These are phyloP conservation scores for Glossophaga mutica DNA, from an alignment of 2,797 vertebrate genomes.

Conservation along the genomic window DNA sequence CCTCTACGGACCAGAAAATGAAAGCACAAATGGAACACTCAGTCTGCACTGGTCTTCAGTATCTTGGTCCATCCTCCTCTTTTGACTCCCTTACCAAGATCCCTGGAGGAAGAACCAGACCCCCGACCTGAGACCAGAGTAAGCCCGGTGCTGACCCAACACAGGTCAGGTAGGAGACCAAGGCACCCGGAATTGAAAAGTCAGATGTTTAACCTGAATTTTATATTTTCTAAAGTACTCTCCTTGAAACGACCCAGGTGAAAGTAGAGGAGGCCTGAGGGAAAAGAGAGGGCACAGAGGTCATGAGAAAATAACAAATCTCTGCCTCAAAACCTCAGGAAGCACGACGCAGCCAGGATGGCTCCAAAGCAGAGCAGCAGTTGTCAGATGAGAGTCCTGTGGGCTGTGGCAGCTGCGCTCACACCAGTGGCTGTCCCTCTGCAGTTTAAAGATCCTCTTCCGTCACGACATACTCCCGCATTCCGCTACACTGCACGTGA, in stretches of 20 bases:
- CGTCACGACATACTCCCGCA: neutral
- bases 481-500: too few relatives aligned
- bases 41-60: too few relatives aligned
- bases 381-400: too few relatives aligned
- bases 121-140: rapidly evolving
- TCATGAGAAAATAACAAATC: neutral
- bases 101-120: neutral
- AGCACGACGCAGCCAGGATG: rapidly evolving
- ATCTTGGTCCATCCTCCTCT: too few relatives aligned
- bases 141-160: rapidly evolving
- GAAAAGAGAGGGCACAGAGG: neutral
- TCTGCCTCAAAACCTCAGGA: neutral
- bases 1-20: too few relatives aligned
- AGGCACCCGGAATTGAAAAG: too few relatives aligned
- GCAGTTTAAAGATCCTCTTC: neutral
- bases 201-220: neutral
- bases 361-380: too few relatives aligned
- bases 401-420: neutral
- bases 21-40: too few relatives aligned
- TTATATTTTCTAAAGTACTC: neutral
- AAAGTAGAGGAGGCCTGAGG: neutral
- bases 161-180: too few relatives aligned
- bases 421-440: neutral
- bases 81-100: neutral
- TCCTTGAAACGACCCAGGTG: too few relatives aligned